These are phyloP conservation scores for Mesaphorura yosii DNA, from an alignment of 1,140 invertebrate species.

Conservation along the genomic window DNA sequence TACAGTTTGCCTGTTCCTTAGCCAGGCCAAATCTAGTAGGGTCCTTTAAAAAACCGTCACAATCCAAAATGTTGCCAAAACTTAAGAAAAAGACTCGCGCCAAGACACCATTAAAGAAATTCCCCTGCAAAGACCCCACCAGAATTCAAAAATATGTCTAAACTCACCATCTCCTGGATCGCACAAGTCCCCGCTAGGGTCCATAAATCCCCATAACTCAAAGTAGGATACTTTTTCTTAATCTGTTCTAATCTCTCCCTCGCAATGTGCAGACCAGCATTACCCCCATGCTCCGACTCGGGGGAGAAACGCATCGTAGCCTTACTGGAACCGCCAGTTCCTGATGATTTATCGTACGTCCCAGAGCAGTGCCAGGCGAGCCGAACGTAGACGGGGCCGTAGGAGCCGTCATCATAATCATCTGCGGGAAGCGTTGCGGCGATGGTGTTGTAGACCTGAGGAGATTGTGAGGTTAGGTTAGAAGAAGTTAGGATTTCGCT, in stretches of 20 bases:
- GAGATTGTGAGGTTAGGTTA: neutral
- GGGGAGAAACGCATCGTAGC: slow-evolving; percentile 26
- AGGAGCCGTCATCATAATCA: slow-evolving; percentile 22
- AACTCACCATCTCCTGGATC: slow-evolving; percentile 18
- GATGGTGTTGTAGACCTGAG: slow-evolving; percentile 25
- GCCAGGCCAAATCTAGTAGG: too few relatives aligned
- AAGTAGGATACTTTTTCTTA: slow-evolving; percentile 18
- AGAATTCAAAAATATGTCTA: slow-evolving; percentile 3
- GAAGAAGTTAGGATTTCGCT: neutral
- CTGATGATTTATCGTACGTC: slow-evolving; percentile 19
- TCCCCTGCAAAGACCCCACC: too few relatives aligned
- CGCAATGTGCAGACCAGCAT: slow-evolving; percentile 25
- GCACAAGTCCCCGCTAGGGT: slow-evolving; percentile 22
- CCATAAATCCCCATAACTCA: slow-evolving; percentile 27
- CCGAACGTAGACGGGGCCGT: slow-evolving; percentile 22
- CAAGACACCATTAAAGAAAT: too few relatives aligned
- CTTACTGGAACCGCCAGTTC: slow-evolving; percentile 17
- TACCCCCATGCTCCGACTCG: slow-evolving; percentile 23
- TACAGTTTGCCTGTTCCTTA: too few relatives aligned
- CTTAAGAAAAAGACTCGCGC: too few relatives aligned
- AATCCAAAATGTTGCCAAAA: too few relatives aligned
- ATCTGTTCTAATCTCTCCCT: slow-evolving; percentile 22
- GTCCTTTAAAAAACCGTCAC: too few relatives aligned
- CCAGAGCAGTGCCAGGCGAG: slow-evolving; percentile 25
- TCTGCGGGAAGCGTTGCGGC: slow-evolving; percentile 22